Evolutionary conservation across 1,140 invertebrate genomes (phyloP).

Genomic region (Phymorhynchus buccinoides): DNA sequence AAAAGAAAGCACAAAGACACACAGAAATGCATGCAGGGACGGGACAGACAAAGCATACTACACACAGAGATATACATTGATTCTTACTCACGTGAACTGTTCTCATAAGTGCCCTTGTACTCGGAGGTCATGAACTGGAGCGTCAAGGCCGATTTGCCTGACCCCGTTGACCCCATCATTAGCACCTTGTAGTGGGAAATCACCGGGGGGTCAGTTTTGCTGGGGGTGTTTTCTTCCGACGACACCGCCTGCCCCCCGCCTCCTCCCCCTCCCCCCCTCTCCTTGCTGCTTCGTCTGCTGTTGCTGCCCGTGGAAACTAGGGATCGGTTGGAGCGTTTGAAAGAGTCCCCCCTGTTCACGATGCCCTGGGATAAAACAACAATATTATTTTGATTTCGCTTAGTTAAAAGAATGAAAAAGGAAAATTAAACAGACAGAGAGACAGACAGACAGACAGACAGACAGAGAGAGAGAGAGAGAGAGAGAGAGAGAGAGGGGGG

Average conservation of each 20-base stretch:
- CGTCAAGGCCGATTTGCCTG: conserved; percentile 89
- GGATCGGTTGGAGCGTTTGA: conserved; percentile 78
- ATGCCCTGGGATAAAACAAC: too few relatives aligned
- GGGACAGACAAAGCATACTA: neutral
- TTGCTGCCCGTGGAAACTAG: conserved; percentile 81
- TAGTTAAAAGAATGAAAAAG: too few relatives aligned
- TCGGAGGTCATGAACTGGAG: conserved; percentile 95
- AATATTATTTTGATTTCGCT: too few relatives aligned
- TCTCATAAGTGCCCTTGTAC: conserved; percentile 93
- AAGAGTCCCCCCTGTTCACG: conserved; percentile 91
- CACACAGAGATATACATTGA: neutral
- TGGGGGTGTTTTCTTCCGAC: neutral
- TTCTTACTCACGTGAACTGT: conserved; percentile 71
- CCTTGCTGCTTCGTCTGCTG: conserved; percentile 32
- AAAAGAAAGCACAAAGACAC: conserved; percentile 6
- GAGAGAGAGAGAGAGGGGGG: too few relatives aligned
- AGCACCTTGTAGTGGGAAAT: conserved; percentile 79
- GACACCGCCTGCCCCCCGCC: conserved; percentile 24
- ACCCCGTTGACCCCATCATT: conserved; percentile 87
- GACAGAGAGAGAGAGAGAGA: too few relatives aligned
- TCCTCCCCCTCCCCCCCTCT: neutral
- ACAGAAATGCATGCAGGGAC: neutral
- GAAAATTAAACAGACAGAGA: too few relatives aligned
- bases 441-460: too few relatives aligned
- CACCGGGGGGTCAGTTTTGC: neutral